A percentile compares a stretch with the other conserved stretches of the same genome.
These are phyloP conservation scores for Falco cherrug DNA, from an alignment of 2,797 vertebrate species.

Conservation along the genomic window DNA sequence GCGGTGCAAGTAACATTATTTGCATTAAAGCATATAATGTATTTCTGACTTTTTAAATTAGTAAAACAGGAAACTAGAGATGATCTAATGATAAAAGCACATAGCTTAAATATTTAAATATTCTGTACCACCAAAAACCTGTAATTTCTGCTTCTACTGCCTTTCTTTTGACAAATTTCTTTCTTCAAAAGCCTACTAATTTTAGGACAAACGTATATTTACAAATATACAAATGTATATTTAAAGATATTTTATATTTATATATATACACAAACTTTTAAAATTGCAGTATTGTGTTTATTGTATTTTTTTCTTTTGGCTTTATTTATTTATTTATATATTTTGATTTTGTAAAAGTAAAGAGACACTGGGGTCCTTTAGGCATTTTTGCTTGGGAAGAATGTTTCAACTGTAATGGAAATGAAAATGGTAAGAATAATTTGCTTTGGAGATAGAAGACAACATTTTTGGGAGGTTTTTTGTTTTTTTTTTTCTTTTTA, in stretches of 20 bases:
- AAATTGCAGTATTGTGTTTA: background rate
- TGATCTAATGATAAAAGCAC: background rate
- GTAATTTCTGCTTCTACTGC: background rate
- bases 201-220: background rate
- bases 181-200: background rate
- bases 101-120: background rate
- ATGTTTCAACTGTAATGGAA: background rate
- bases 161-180: background rate
- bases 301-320: background rate
- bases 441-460: background rate
- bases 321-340: background rate
- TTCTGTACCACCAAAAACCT: background rate
- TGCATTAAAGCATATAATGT: background rate
- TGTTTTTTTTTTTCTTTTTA: background rate
- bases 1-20: background rate
- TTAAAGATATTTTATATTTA: background rate
- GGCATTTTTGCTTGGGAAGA: background rate
- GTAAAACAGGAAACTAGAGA: background rate
- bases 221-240: background rate
- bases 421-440: background rate
- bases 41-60: background rate
- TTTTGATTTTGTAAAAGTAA: background rate
- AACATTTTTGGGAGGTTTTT: background rate
- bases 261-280: background rate
- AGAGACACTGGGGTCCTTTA: background rate